A percentile compares a stretch with the other conserved stretches of the same genome.
Evolutionary conservation across 2,797 vertebrate genomes (phyloP).

Genomic region (Enteromius trimaculatus): DNA sequence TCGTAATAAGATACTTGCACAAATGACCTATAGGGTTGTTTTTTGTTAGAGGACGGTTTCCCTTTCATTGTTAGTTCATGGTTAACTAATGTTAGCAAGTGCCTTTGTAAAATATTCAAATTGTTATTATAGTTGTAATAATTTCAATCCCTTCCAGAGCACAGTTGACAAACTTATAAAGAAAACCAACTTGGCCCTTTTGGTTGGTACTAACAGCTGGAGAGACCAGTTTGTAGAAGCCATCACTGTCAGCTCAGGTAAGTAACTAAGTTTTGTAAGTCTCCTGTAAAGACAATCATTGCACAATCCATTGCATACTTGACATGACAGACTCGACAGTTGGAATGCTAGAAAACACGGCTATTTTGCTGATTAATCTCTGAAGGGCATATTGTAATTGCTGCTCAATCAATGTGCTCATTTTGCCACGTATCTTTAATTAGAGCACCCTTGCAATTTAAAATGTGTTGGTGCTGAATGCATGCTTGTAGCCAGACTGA

Average conservation of each 20-base stretch:
- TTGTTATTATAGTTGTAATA: not conserved
- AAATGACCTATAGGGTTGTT: too few relatives aligned
- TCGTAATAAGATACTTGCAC: too few relatives aligned
- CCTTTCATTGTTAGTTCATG: not conserved
- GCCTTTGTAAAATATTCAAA: not conserved
- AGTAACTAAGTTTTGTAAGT: conserved; percentile 44
- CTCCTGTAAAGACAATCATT: not conserved
- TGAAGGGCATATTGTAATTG: not conserved
- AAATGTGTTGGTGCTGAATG: not conserved
- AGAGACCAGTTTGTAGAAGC: conserved; percentile 96
- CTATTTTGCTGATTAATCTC: not conserved
- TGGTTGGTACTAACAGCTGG: conserved; percentile 97
- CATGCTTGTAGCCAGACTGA: not conserved
- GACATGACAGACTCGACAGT: not conserved
- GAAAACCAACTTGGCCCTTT: conserved; percentile 95
- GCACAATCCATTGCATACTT: too few relatives aligned
- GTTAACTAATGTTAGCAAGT: not conserved
- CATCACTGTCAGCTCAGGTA: conserved; percentile 92
- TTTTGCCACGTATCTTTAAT: not conserved
- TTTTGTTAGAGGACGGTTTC: too few relatives aligned
- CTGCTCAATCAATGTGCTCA: not conserved
- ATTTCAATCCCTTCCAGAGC: conserved; percentile 74
- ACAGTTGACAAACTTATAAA: conserved; percentile 97
- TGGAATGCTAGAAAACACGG: not conserved
- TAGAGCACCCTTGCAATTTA: not conserved